phyloP scores from a whole-genome alignment of 2,113 vertebrate species.

The Lipotes vexillifer region DNA sequence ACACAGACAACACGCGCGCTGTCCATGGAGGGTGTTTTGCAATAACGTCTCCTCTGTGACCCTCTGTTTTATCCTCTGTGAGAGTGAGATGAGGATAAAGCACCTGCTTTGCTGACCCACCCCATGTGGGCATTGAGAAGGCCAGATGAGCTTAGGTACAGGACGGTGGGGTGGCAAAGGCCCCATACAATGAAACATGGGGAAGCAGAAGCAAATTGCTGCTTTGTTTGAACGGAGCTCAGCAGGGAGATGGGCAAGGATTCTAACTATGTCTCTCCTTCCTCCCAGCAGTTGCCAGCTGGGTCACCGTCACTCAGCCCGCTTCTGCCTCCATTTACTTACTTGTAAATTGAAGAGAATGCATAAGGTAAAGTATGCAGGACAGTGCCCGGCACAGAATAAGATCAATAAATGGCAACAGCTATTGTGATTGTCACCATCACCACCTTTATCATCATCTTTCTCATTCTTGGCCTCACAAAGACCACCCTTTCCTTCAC shows the following conservation, averaged over 20 bases:
- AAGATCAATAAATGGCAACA: neutral
- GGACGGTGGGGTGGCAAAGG: neutral
- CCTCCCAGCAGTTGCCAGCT: neutral
- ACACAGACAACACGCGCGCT: fast-evolving
- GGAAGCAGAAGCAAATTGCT: neutral
- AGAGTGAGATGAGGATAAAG: neutral
- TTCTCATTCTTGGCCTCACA: neutral
- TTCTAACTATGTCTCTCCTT: neutral
- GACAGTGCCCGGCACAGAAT: neutral
- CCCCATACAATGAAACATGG: too few species aligned
- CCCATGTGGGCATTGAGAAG: neutral
- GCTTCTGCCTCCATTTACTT: neutral
- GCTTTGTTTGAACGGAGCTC: neutral
- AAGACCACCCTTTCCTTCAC: neutral
- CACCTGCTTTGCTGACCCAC: neutral
- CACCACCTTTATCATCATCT: neutral
- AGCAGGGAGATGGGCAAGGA: neutral
- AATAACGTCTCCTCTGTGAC: neutral
- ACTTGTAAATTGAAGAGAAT: neutral
- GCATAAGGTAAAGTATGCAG: neutral
- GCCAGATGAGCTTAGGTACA: neutral
- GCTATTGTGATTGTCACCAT: too few species aligned
- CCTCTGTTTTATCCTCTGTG: neutral
- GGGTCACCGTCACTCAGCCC: too few species aligned
- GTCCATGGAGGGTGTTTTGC: fast-evolving